These are phyloP conservation scores for Chamaea fasciata DNA, from an alignment of 2,113 vertebrate species.

Conservation along the genomic window DNA sequence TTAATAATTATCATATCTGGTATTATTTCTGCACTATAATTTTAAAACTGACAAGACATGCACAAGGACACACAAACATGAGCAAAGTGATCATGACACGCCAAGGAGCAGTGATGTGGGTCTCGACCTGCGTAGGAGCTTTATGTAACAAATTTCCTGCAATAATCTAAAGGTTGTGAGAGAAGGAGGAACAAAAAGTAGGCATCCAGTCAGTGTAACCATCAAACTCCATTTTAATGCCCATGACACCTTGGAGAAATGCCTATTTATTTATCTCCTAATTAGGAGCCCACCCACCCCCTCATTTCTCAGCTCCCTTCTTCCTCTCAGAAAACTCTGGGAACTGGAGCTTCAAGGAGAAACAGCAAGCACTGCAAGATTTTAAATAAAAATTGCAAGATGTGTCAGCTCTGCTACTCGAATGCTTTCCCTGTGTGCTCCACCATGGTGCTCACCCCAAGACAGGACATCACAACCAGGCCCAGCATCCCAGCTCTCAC, in stretches of 20 bases:
- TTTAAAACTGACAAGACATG: background rate
- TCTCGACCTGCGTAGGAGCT: background rate
- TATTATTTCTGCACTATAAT: background rate
- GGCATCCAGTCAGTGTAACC: background rate
- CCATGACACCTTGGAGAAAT: background rate
- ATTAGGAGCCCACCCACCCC: background rate
- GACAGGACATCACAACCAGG: background rate
- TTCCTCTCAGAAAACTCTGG: background rate
- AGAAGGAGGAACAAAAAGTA: background rate
- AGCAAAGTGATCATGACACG: accelerated
- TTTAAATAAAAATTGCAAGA: background rate
- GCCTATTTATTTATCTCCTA: background rate
- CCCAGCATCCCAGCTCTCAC: background rate
- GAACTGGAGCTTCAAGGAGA: background rate
- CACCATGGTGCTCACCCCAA: background rate
- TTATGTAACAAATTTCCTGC: background rate
- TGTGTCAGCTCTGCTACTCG: background rate
- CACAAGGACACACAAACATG: background rate
- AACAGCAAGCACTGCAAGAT: background rate
- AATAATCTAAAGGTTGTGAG: background rate
- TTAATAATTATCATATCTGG: background rate
- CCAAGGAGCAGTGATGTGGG: background rate
- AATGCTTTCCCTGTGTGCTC: accelerated
- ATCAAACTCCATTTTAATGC: background rate
- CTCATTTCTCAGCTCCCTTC: background rate